Base-by-base conservation (phyloP, 2,888 invertebrate species). In the Bombylius discolor region DNA sequence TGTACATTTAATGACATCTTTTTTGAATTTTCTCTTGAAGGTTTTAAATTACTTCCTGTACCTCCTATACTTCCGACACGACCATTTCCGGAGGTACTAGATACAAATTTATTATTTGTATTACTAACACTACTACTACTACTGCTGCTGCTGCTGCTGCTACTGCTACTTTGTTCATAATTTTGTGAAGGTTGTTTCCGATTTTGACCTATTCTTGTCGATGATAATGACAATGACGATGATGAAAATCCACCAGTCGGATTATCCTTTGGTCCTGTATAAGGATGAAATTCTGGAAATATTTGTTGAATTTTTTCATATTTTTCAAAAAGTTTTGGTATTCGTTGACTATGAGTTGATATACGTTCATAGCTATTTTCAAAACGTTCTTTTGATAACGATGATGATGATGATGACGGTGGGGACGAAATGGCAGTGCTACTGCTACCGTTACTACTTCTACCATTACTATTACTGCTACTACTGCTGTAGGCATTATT, bases 281-380 rank as follows among this genome's bases (percentile, higher is more conserved):
- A 75, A 5, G 80, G 80, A 62, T 79, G 79, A 66, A 80, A 74
- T 60, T 85, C 82, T 5, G 88, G 89, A 70, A 86, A 88, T 63
- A 88, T 85, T 65, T 85, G 81, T 69, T 86, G 85, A 61, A 85
- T 84, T 76, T 85, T 86, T 62, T 83, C 81, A 70, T 86, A 86
- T 65, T 83, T 81, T 70, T 84, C 83, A 72, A 85, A 86, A 56
- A 85, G 77, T 64, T 79, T 81, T 31, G 84, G 84, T 71, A 85
- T 83, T 69, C 83, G 81, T 53, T 73, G 71, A 59, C 74, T 74
- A 23, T 57, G 57, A 12, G 44, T n/a, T 23, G 48, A 34, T 13
- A 56, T 33, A 36, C 56, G 48, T 14, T 51, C 56, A 36, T 51
- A 52, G n/a, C 56, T 52, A 45, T n/a, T 49, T 12, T 55, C 59